Evolutionary conservation across 2,797 vertebrate genomes (phyloP), one percentile per base, ranked within the genome.

Genomic region (Notoglanidium macrostoma): DNA sequence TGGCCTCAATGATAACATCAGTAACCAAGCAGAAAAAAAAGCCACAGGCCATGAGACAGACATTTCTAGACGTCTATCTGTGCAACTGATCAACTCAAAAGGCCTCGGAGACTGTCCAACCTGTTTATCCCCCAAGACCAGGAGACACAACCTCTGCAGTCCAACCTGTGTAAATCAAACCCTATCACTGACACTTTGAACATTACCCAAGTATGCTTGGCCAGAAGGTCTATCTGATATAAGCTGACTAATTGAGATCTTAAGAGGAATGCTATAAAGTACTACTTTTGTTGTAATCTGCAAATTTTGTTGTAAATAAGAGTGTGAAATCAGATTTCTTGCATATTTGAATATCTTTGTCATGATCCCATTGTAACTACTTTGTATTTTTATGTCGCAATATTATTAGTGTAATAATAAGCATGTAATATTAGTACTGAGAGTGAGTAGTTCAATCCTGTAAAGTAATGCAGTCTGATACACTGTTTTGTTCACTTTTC

Each of bases 61-160:
- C 93, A 90, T 95, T 96, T 95, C 95, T 93, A 94, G 92, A 89
- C 89, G 91, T 93, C 94, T 95, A 95, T 95, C 94, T 94, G 92
- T 91, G 89, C 90, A 90, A 91, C 67, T 87, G 90, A 94, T 95
- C 95, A 94, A 93, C 93, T 93, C 92, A 88, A 91, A 92, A 87
- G 88, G 90, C 86, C 73, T 89, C 90, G 92, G 86, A 89, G 87
- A 90, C 73, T 63, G 29, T 73, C 72, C 89, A 63, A 88, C 89
- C 87, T 88, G 84, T 87, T 88, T 85, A 78, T 85, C 73, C 86
- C 87, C 78, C 92, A 90, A 90, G 55, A 86, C 83, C 87, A 84
- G 68, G 54, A 92, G 87, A 92, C 89, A 68, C 85, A 63, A 88
- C 86, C 32, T 72, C 87, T 86, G 68, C 83, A 86, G 85, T 91